Conservation (phyloP, 2,888 invertebrate genomes). For the Xanthostigma xanthostigma region DNA sequence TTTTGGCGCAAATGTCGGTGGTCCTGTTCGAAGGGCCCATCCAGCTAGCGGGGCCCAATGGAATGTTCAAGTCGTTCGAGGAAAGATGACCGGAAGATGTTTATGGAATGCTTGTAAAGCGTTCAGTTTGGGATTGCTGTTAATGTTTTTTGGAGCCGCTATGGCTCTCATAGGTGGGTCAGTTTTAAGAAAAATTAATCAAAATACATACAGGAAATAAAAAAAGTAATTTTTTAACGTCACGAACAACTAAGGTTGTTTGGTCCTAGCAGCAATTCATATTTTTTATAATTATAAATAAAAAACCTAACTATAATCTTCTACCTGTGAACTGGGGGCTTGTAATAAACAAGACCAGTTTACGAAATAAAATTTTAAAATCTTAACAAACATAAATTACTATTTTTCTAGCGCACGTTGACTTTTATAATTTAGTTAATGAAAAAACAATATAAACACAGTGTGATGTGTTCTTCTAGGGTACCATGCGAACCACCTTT, state of each 20-base stretch:
- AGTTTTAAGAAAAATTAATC: not conserved
- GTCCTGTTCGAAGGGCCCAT: slow-evolving; percentile 52
- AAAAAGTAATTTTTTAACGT: no score
- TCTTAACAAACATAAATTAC: no score
- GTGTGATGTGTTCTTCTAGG: slow-evolving; percentile 32
- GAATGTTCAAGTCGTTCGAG: slow-evolving; percentile 72
- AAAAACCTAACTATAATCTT: no score
- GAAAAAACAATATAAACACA: slow-evolving; percentile 3
- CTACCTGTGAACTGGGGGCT: no score
- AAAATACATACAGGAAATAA: no score
- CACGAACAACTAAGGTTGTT: no score
- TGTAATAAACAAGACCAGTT: no score
- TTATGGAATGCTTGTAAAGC: slow-evolving; percentile 92
- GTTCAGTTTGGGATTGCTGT: slow-evolving; percentile 68
- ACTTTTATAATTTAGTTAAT: not conserved
- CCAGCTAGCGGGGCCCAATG: slow-evolving; percentile 71
- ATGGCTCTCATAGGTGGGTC: slow-evolving; percentile 82
- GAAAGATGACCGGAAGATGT: slow-evolving; percentile 78
- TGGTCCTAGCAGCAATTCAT: no score
- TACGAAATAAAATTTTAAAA: no score
- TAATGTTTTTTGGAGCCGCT: slow-evolving; percentile 77
- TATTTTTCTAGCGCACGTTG: no score
- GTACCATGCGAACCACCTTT: slow-evolving; percentile 70
- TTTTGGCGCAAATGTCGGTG: slow-evolving; percentile 20
- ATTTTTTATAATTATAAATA: no score